A percentile compares a stretch with the other conserved stretches of the same genome.
These are phyloP conservation scores for Dorcus hopei DNA, from an alignment of 2,888 invertebrate species.

Conservation along the genomic window DNA sequence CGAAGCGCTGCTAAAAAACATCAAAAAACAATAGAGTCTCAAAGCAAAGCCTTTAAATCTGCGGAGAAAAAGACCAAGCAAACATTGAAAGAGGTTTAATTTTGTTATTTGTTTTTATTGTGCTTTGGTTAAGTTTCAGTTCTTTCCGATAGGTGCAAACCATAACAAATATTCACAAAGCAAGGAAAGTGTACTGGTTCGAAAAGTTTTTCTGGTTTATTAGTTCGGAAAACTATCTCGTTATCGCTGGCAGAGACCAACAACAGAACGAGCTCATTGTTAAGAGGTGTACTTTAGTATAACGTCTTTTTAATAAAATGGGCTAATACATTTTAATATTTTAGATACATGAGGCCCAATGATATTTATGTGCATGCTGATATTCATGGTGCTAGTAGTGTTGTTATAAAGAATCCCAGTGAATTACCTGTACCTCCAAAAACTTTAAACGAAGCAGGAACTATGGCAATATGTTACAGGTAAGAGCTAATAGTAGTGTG, in stretches of 20 bases:
- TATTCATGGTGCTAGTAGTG: conserved; percentile 86
- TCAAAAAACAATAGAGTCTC: conserved; percentile 92
- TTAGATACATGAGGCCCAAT: conserved; percentile 66
- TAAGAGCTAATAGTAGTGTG: conserved; percentile 27
- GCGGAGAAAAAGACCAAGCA: conserved; percentile 94
- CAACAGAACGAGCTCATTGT: conserved; percentile 98
- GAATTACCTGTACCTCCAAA: conserved; percentile 81
- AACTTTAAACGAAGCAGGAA: conserved; percentile 93
- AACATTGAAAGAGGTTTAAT: conserved; percentile 79
- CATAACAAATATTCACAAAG: conserved; percentile 89
- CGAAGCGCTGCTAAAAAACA: conserved; percentile 89
- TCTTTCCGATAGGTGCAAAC: conserved; percentile 55
- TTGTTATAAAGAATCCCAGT: conserved; percentile 83
- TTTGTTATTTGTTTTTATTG: not conserved
- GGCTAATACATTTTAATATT: conserved; percentile 16
- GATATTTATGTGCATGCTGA: conserved; percentile 99
- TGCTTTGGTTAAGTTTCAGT: not conserved
- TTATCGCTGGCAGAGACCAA: conserved; percentile 94
- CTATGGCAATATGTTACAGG: conserved; percentile 93
- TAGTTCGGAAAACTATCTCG: conserved; percentile 89
- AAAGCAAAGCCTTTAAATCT: conserved; percentile 90
- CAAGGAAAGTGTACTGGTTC: conserved; percentile 96
- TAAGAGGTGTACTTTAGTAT: conserved; percentile 60
- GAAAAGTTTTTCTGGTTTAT: conserved; percentile 99
- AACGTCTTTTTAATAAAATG: not conserved